Evolutionary conservation across 2,113 vertebrate species (phyloP).

Genomic region (Neotoma lepida): DNA sequence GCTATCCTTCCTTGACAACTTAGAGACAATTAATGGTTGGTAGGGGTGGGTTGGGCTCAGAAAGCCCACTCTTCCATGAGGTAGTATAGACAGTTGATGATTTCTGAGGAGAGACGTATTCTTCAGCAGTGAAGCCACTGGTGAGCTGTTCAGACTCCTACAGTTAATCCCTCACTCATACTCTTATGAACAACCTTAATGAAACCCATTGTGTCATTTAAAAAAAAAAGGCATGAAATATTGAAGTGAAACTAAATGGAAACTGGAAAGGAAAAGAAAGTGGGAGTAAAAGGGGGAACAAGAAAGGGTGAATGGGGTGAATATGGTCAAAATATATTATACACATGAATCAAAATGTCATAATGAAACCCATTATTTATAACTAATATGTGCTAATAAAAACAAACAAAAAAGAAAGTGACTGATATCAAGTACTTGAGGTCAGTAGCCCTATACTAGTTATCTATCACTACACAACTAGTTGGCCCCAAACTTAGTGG

Average conservation of each 20-base stretch:
- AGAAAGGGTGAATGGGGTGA: not conserved
- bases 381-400: not conserved
- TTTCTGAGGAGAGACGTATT: not conserved
- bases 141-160: not conserved
- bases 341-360: not conserved
- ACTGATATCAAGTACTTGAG: not conserved
- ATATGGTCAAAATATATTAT: not conserved
- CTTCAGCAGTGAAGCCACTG: not conserved
- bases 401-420: not conserved
- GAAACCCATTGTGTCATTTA: not conserved
- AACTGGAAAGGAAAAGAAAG: not conserved
- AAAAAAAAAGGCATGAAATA: not conserved
- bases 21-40: not conserved
- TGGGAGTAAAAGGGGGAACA: not conserved
- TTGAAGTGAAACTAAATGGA: not conserved
- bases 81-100: not conserved
- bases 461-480: not conserved
- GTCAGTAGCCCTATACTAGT: not conserved
- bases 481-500: conserved; percentile 1
- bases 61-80: not conserved
- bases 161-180: not conserved
- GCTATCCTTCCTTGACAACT: too few relatives aligned
- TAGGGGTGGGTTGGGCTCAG: not conserved
- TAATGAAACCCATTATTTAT: not conserved
- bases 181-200: not conserved